These are phyloP conservation scores for Danionella cerebrum DNA, from an alignment of 2,113 vertebrate species.

Conservation along the genomic window DNA sequence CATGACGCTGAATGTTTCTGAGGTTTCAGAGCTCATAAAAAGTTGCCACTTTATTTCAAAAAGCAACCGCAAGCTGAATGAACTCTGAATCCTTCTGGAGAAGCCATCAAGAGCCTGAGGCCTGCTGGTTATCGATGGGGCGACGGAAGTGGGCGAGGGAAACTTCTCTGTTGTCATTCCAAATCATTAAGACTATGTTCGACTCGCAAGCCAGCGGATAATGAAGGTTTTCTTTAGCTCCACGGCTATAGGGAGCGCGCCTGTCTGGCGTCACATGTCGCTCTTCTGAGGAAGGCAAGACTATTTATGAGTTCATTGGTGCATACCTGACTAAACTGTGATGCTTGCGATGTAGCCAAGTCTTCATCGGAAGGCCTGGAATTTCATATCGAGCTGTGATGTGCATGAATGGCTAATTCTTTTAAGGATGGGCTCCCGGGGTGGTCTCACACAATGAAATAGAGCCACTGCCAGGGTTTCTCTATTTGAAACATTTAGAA, in stretches of 20 bases:
- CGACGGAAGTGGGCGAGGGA: conserved; percentile 21
- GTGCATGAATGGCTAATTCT: neutral
- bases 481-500: too few species aligned
- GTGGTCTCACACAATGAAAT: neutral
- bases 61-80: conserved; percentile 49
- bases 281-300: conserved; percentile 43
- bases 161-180: conserved; percentile 38
- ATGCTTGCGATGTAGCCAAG: conserved; percentile 50
- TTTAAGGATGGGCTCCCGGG: neutral
- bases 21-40: conserved; percentile 68
- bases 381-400: conserved; percentile 4
- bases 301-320: conserved; percentile 54
- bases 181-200: conserved; percentile 49
- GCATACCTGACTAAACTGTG: conserved; percentile 50
- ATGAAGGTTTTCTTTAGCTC: conserved; percentile 57
- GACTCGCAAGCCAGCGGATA: conserved; percentile 43
- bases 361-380: conserved; percentile 39
- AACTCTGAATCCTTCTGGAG: conserved; percentile 62
- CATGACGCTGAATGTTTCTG: conserved; percentile 55
- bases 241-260: conserved; percentile 48
- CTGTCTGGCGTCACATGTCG: conserved; percentile 48
- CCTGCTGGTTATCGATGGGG: conserved; percentile 21
- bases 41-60: conserved; percentile 69
- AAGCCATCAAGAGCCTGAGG: conserved; percentile 47
- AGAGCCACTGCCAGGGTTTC: too few species aligned